Percentiles rank a stretch among this genome's conserved stretches.
These are phyloP conservation scores for Oeneis ivallda DNA, from an alignment of 2,888 invertebrate genomes.

Conservation along the genomic window DNA sequence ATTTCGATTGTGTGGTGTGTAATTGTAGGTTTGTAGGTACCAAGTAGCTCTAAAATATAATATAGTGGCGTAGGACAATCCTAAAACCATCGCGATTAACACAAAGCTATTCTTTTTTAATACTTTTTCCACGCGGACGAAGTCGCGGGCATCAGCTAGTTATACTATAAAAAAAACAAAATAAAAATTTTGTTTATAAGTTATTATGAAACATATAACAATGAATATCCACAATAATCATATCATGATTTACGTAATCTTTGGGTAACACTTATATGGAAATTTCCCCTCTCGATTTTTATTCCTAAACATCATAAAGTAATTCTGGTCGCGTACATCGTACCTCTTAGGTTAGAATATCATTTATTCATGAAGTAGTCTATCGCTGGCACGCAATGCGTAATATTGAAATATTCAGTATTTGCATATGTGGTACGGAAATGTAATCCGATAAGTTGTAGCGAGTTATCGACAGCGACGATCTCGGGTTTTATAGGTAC, in stretches of 20 bases:
- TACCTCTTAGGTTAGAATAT: slow-evolving; percentile 33
- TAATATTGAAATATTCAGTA: slow-evolving; percentile 38
- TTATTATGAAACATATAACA: background rate
- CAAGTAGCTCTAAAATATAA: too few relatives aligned
- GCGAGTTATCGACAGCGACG: slow-evolving; percentile 40
- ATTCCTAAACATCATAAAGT: slow-evolving; percentile 31
- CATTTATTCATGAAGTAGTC: slow-evolving; percentile 35
- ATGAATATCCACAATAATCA: slow-evolving; percentile 5
- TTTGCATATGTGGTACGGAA: slow-evolving; percentile 38
- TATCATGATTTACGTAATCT: slow-evolving; percentile 6
- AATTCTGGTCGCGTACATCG: slow-evolving; percentile 31
- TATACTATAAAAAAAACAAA: too few relatives aligned
- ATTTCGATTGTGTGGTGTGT: too few relatives aligned
- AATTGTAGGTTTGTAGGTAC: too few relatives aligned
- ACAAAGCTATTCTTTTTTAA: too few relatives aligned
- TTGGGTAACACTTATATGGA: slow-evolving; percentile 5
- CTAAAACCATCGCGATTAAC: too few relatives aligned
- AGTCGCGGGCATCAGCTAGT: too few relatives aligned
- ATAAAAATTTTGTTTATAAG: too few relatives aligned
- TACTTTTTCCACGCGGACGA: too few relatives aligned
- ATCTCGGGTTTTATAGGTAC: slow-evolving; percentile 32
- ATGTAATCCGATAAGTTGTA: slow-evolving; percentile 36
- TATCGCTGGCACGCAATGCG: slow-evolving; percentile 34
- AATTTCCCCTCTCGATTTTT: slow-evolving; percentile 10
- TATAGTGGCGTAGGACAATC: too few relatives aligned